phyloP scores from a whole-genome alignment of 2,888 invertebrate genomes.

The Hypomecis punctinalis region DNA sequence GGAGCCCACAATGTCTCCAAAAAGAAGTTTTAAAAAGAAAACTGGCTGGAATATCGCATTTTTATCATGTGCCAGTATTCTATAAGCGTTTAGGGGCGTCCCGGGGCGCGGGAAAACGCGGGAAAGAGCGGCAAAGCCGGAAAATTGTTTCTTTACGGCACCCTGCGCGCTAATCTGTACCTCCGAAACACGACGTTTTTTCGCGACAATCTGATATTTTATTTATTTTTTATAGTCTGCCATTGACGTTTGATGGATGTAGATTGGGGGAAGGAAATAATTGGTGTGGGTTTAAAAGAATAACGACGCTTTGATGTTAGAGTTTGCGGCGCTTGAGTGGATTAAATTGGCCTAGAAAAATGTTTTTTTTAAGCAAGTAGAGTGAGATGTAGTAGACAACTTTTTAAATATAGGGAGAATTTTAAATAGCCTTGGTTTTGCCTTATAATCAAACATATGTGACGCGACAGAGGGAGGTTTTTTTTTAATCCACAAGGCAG shows the following conservation, averaged over 20 bases:
- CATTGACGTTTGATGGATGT: slow-evolving; percentile 75
- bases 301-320: slow-evolving; percentile 35
- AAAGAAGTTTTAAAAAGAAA: slow-evolving; percentile 34
- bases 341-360: slow-evolving; percentile 13
- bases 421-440: no score
- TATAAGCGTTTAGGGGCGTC: slow-evolving; percentile 64
- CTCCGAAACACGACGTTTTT: slow-evolving; percentile 48
- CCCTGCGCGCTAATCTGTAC: slow-evolving; percentile 79
- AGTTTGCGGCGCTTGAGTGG: slow-evolving; percentile 35
- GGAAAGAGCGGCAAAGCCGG: slow-evolving; percentile 59
- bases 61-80: slow-evolving; percentile 78
- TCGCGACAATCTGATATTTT: slow-evolving; percentile 60
- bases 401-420: neutral
- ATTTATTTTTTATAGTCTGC: slow-evolving; percentile 78
- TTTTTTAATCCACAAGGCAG: no score
- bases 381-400: neutral
- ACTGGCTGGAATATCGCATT: slow-evolving; percentile 63
- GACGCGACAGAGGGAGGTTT: no score
- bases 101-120: slow-evolving; percentile 60
- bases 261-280: slow-evolving; percentile 62
- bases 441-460: no score
- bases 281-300: slow-evolving; percentile 57
- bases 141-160: slow-evolving; percentile 84
- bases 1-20: slow-evolving; percentile 21
- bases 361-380: neutral